Evolutionary conservation across 2,113 vertebrate genomes (phyloP).

Genomic region (Orientallactaga bullata): DNA sequence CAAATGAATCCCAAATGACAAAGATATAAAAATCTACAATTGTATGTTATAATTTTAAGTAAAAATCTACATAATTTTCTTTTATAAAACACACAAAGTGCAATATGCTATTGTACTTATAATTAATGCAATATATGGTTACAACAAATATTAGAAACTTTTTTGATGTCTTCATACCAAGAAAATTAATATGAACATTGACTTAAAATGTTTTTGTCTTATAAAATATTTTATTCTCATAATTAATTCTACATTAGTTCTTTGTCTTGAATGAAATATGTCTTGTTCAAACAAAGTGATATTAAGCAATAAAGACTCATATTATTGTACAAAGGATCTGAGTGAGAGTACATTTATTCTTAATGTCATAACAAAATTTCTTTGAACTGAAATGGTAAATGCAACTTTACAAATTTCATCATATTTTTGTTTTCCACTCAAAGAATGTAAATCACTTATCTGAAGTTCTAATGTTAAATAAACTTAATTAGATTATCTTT

Average conservation of each 20-base stretch:
- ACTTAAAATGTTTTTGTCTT: background rate
- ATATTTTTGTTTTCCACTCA: background rate
- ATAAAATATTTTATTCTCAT: constrained; percentile 16
- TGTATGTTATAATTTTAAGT: background rate
- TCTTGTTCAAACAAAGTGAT: background rate
- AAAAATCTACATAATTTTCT: background rate
- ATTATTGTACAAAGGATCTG: background rate
- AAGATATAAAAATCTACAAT: background rate
- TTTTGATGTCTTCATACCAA: background rate
- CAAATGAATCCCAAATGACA: background rate
- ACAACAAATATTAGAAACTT: constrained; percentile 5
- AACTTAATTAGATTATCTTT: background rate
- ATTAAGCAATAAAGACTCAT: background rate
- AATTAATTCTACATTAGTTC: background rate
- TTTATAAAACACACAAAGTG: constrained; percentile 40
- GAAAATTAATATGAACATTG: constrained; percentile 13
- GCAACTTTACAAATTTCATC: background rate
- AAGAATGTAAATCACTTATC: background rate
- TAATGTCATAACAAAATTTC: background rate
- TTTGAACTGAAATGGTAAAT: background rate
- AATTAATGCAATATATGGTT: background rate
- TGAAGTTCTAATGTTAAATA: background rate
- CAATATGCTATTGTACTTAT: background rate
- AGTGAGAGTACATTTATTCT: background rate
- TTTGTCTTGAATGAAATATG: background rate